phyloP scores from a whole-genome alignment of 2,888 invertebrate species.

The Mechanitis mazaeus region DNA sequence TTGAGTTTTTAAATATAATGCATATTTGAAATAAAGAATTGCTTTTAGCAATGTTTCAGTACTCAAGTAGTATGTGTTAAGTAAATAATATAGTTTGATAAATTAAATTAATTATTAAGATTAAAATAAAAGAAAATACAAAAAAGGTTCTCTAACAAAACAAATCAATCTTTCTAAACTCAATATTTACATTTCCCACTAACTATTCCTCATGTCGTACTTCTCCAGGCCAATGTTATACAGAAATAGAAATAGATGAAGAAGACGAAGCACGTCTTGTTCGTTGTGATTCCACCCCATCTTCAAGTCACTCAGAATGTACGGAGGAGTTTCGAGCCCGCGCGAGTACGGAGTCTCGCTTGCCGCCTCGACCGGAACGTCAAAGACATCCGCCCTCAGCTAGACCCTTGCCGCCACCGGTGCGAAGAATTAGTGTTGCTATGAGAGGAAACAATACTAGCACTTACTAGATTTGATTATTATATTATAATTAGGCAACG shows the following conservation, averaged over 20 bases:
- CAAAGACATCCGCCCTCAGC: slow-evolving; percentile 70
- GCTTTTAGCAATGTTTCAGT: too few species aligned
- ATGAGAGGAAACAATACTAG: slow-evolving; percentile 81
- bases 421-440: slow-evolving; percentile 86
- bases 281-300: slow-evolving; percentile 58
- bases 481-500: too few species aligned
- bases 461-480: slow-evolving; percentile 28
- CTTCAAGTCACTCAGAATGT: slow-evolving; percentile 42
- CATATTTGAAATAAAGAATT: too few species aligned
- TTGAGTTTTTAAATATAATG: too few species aligned
- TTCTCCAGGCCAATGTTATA: slow-evolving; percentile 75
- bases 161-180: too few species aligned
- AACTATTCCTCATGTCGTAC: slow-evolving; percentile 11
- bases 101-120: too few species aligned
- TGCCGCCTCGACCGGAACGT: slow-evolving; percentile 77
- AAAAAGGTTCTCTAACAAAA: too few species aligned
- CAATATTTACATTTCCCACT: background rate
- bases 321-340: slow-evolving; percentile 81
- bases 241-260: slow-evolving; percentile 79
- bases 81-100: too few species aligned
- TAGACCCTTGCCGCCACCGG: slow-evolving; percentile 68
- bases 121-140: too few species aligned
- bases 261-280: slow-evolving; percentile 69
- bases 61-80: too few species aligned
- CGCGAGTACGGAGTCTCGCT: slow-evolving; percentile 82